These are phyloP conservation scores for Rhopalosiphum padi DNA, from an alignment of 1,140 invertebrate genomes.

Conservation along the genomic window DNA sequence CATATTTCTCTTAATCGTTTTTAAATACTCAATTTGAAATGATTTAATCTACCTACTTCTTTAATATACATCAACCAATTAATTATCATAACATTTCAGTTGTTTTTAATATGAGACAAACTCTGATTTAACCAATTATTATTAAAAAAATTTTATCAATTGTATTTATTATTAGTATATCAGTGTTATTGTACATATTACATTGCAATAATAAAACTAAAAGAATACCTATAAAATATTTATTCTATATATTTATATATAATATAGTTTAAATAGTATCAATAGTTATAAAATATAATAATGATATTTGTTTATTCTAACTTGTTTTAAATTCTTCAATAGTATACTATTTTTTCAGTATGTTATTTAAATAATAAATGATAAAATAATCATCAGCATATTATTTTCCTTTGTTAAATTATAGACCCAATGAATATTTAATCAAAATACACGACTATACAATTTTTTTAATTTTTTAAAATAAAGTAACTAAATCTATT, in stretches of 20 bases:
- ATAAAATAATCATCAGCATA: neutral
- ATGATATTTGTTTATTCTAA: neutral
- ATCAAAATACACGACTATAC: neutral
- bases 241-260: too few species aligned
- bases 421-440: neutral
- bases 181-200: neutral
- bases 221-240: neutral
- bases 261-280: neutral
- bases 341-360: neutral
- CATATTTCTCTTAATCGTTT: neutral
- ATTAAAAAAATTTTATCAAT: neutral
- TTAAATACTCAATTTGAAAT: neutral
- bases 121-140: neutral
- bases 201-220: constrained; percentile 9
- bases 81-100: neutral
- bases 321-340: neutral
- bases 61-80: neutral
- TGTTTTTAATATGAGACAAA: neutral
- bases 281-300: neutral
- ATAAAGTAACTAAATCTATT: neutral
- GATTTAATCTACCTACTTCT: neutral
- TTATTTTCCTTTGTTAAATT: neutral
- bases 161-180: neutral
- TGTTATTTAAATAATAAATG: neutral
- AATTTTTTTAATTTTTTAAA: neutral